A percentile compares a stretch with the other conserved stretches of the same genome.
Conservation (phyloP, 2,797 vertebrate species). For the Tangara arthus region DNA sequence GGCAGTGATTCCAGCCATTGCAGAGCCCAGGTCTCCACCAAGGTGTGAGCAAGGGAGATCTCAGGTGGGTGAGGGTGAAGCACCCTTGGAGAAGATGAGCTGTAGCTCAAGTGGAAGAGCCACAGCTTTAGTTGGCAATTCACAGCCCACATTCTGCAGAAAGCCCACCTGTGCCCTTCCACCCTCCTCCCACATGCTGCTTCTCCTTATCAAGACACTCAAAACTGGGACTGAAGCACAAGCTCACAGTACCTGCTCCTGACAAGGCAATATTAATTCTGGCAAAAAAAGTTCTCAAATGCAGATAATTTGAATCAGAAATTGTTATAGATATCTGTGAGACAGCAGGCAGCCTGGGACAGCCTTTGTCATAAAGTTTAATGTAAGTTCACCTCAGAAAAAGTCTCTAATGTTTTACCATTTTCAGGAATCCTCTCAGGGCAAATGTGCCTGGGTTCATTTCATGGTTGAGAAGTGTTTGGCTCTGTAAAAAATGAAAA, state of each 20-base stretch:
- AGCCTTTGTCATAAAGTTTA: background rate
- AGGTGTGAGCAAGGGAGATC: background rate
- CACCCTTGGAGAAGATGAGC: background rate
- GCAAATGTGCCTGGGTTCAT: background rate
- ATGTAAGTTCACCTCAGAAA: background rate
- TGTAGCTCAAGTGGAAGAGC: background rate
- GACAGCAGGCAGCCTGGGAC: background rate
- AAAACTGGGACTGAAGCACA: background rate
- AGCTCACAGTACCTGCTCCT: background rate
- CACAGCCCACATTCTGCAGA: background rate
- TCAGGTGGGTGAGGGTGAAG: fast-evolving
- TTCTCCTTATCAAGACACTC: background rate
- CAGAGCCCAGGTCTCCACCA: background rate
- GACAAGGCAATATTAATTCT: background rate
- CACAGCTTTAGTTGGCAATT: background rate
- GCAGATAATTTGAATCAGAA: background rate
- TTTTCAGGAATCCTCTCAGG: background rate
- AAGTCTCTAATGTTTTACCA: background rate
- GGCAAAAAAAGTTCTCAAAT: background rate
- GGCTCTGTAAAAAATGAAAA: background rate
- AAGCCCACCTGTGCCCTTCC: fast-evolving
- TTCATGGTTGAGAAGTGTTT: background rate
- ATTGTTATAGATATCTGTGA: background rate
- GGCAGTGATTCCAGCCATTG: background rate
- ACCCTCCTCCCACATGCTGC: background rate